phyloP scores from a whole-genome alignment of 2,888 invertebrate genomes.

The Meiosimyza decipiens region DNA sequence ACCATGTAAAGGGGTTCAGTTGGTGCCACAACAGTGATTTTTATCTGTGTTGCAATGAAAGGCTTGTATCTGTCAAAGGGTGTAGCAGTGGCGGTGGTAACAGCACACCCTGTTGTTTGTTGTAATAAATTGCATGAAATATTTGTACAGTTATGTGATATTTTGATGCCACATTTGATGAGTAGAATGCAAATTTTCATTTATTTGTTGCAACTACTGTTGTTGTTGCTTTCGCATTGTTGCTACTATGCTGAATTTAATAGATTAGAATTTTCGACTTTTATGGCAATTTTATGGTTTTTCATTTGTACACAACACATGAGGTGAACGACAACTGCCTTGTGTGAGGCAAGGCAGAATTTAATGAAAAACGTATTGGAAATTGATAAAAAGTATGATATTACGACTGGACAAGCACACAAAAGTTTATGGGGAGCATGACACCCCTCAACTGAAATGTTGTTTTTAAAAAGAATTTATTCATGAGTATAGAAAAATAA shows the following conservation, averaged over 20 bases:
- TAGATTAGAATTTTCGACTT: constrained; percentile 34
- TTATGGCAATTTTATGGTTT: constrained; percentile 31
- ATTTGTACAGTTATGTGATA: constrained; percentile 28
- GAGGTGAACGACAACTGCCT: not conserved
- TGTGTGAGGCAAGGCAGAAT: too few relatives aligned
- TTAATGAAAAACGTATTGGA: too few relatives aligned
- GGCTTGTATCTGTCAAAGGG: not conserved
- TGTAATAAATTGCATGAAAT: constrained; percentile 30
- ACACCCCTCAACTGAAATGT: too few relatives aligned
- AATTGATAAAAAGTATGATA: too few relatives aligned
- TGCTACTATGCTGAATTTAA: constrained; percentile 30
- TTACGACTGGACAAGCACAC: too few relatives aligned
- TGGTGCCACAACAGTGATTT: not conserved
- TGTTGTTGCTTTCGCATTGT: constrained; percentile 18
- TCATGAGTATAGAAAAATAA: too few relatives aligned
- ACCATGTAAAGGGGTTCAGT: constrained; percentile 7
- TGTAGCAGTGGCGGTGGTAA: not conserved
- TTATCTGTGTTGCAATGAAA: not conserved
- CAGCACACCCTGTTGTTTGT: constrained; percentile 3
- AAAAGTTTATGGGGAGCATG: too few relatives aligned
- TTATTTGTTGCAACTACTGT: not conserved
- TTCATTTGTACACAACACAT: constrained; percentile 27
- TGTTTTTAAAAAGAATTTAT: too few relatives aligned
- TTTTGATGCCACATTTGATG: constrained; percentile 23
- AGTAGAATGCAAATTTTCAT: constrained; percentile 29